Conservation (phyloP, 2,797 vertebrate species). For the Botia almorhae region DNA sequence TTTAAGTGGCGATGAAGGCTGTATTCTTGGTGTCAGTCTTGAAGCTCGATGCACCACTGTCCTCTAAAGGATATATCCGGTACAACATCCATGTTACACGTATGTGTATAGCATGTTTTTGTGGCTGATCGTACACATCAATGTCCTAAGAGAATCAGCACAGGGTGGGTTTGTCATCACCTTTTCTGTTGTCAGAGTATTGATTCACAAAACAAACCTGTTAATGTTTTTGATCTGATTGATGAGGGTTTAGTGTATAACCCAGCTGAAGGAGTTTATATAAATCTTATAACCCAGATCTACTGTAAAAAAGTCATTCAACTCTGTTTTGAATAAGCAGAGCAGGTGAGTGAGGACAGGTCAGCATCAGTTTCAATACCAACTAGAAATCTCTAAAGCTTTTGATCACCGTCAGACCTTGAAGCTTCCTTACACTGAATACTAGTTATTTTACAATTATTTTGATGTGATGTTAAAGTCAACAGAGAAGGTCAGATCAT, state of each 20-base stretch:
- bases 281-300: neutral
- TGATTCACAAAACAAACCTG: no score
- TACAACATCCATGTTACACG: neutral
- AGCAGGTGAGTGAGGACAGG: neutral
- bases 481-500: neutral
- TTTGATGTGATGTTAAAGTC: neutral
- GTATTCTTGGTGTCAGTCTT: neutral
- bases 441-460: neutral
- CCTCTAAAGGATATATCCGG: constrained; percentile 16
- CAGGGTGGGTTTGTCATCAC: no score
- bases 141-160: no score
- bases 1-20: neutral
- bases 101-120: neutral
- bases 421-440: neutral
- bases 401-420: neutral
- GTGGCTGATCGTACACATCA: neutral
- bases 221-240: neutral
- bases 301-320: neutral
- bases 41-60: constrained; percentile 17
- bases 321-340: neutral
- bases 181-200: neutral
- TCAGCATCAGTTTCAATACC: neutral
- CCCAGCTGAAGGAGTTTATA: neutral
- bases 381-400: neutral
- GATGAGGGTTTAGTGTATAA: neutral